Conservation (phyloP, 2,113 vertebrate species). For the Oreochromis spilurus region DNA sequence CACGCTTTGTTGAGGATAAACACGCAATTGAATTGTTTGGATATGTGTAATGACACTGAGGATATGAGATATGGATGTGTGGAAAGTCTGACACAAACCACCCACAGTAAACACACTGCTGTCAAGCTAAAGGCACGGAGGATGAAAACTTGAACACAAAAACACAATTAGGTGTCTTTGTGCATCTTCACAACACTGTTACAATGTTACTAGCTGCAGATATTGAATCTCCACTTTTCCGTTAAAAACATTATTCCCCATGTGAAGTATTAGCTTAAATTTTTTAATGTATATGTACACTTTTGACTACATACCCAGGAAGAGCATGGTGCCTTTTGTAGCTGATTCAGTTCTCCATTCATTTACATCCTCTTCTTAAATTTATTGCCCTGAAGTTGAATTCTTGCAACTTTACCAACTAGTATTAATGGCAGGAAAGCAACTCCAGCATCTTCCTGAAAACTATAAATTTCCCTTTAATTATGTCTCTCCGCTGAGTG, state of each 20-base stretch:
- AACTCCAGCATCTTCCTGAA: neutral
- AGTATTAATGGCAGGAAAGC: neutral
- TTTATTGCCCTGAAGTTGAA: neutral
- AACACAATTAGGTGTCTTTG: neutral
- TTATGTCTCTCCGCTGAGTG: neutral
- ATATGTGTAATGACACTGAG: conserved; percentile 18
- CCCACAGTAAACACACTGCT: conserved; percentile 20
- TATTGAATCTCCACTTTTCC: neutral
- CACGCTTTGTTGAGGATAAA: conserved; percentile 13
- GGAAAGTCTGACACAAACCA: conserved; percentile 38
- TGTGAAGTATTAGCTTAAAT: neutral
- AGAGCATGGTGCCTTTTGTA: neutral
- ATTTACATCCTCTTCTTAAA: neutral
- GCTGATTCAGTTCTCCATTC: neutral
- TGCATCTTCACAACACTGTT: neutral
- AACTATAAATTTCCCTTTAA: neutral
- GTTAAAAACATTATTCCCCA: neutral
- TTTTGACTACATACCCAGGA: neutral
- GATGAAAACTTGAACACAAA: neutral
- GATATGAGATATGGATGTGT: conserved; percentile 1
- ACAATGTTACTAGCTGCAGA: neutral
- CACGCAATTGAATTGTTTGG: conserved; percentile 28
- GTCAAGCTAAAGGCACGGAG: neutral
- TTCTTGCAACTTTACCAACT: neutral
- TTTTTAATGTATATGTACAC: neutral